These are phyloP conservation scores for Peromyscus melanophrys DNA, from an alignment of 2,797 vertebrate species.

Conservation along the genomic window DNA sequence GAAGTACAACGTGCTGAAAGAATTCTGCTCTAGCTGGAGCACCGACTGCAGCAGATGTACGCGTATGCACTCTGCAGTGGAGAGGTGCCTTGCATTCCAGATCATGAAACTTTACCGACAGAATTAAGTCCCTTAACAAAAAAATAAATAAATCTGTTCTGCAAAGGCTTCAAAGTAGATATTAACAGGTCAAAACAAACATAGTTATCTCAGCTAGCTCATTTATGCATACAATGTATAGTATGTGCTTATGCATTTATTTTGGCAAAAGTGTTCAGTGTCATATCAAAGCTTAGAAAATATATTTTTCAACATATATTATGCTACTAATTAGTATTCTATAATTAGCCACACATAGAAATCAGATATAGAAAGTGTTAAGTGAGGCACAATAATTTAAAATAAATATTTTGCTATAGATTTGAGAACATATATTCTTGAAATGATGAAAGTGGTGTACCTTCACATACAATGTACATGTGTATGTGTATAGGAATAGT, in stretches of 20 bases:
- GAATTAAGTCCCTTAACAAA: not conserved
- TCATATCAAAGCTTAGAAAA: conserved; percentile 19
- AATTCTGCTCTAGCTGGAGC: not conserved
- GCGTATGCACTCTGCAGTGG: not conserved
- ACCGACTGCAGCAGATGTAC: not conserved
- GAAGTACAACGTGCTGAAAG: not conserved
- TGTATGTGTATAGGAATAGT: not conserved
- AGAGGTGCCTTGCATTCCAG: conserved; percentile 26
- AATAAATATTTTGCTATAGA: conserved; percentile 37
- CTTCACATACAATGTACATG: not conserved
- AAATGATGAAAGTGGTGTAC: not conserved
- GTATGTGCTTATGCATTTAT: not conserved
- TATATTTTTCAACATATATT: not conserved
- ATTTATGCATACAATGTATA: conserved; percentile 31
- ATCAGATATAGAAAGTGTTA: conserved; percentile 33
- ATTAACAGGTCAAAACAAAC: conserved; percentile 10
- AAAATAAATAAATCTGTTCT: conserved; percentile 9
- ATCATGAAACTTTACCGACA: not conserved
- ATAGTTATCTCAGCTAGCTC: not conserved
- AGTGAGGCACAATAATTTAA: not conserved
- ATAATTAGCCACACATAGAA: conserved; percentile 35
- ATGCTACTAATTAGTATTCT: conserved; percentile 8
- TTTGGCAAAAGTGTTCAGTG: conserved; percentile 42
- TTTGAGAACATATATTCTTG: not conserved
- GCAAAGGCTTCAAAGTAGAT: not conserved